Percentiles rank a stretch among this genome's conserved stretches.
Evolutionary conservation across 2,797 vertebrate species (phyloP).

Genomic region (Sebastes iracundus): DNA sequence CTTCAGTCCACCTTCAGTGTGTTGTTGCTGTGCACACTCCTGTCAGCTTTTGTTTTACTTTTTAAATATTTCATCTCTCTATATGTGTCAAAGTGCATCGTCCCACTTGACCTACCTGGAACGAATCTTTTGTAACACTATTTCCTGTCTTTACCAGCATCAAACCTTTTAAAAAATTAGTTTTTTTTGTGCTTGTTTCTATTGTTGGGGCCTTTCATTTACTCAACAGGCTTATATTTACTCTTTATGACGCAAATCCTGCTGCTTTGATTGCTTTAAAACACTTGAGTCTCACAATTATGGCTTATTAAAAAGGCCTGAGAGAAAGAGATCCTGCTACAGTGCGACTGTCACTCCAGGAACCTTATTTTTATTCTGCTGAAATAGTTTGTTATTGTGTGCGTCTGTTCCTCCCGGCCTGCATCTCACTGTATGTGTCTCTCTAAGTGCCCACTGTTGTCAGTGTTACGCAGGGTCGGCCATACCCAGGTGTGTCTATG

Average conservation of each 20-base stretch:
- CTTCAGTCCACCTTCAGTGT: background rate
- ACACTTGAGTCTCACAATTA: background rate
- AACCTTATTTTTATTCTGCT: constrained; percentile 22
- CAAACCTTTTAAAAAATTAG: background rate
- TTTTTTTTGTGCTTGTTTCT: background rate
- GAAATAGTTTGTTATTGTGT: constrained; percentile 34
- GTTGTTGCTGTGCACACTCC: background rate
- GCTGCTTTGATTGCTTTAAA: constrained; percentile 34
- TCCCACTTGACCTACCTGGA: constrained; percentile 12
- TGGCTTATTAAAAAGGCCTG: constrained; percentile 4
- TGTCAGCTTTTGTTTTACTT: constrained; percentile 17
- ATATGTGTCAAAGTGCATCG: background rate
- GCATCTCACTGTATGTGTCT: constrained; percentile 31
- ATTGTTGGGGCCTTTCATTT: background rate
- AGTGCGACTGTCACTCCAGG: constrained; percentile 2
- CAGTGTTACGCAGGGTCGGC: constrained; percentile 33
- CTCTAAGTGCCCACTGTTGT: constrained; percentile 51
- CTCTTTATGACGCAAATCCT: constrained; percentile 22
- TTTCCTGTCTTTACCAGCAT: background rate
- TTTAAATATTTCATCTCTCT: constrained; percentile 27
- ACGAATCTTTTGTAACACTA: background rate
- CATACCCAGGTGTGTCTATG: constrained; percentile 65
- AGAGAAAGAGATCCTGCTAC: background rate
- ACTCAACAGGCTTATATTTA: constrained; percentile 15
- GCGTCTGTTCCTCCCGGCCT: constrained; percentile 14